Evolutionary conservation across 2,888 invertebrate genomes (phyloP).

Genomic region (Dugesia japonica): DNA sequence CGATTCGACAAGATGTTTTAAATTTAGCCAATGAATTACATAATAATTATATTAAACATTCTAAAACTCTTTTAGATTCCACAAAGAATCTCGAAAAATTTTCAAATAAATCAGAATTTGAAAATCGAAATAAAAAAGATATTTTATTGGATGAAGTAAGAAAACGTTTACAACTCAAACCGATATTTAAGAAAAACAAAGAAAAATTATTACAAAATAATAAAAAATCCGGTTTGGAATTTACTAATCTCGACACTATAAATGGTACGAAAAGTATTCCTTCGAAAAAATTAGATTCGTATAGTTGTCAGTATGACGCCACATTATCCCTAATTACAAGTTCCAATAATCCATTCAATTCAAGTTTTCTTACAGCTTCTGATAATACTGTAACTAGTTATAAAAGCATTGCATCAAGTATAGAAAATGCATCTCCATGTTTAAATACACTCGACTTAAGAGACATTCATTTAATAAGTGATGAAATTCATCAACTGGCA

Average conservation of each 20-base stretch:
- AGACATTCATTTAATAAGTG: neutral
- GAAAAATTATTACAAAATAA: neutral
- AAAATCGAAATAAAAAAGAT: neutral
- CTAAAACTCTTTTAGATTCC: neutral
- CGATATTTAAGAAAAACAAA: neutral
- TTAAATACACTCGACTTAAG: neutral
- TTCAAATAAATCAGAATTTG: neutral
- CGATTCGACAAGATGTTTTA: slow-evolving; percentile 4
- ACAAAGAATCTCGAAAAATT: neutral
- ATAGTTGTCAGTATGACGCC: neutral
- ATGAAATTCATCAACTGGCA: neutral
- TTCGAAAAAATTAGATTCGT: neutral
- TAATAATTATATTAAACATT: neutral
- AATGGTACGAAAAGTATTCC: neutral
- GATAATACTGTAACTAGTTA: neutral
- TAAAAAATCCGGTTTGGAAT: neutral
- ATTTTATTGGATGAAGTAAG: neutral
- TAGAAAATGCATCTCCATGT: neutral
- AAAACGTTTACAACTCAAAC: neutral
- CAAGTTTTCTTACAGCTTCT: neutral
- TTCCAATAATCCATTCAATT: neutral
- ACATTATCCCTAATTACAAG: neutral
- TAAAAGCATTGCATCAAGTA: neutral
- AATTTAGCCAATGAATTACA: slow-evolving; percentile 9
- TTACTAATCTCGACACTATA: neutral